Percentiles rank a stretch among this genome's conserved stretches.
Evolutionary conservation across 2,888 invertebrate species (phyloP).

Genomic region (Minunthozetes semirufus): DNA sequence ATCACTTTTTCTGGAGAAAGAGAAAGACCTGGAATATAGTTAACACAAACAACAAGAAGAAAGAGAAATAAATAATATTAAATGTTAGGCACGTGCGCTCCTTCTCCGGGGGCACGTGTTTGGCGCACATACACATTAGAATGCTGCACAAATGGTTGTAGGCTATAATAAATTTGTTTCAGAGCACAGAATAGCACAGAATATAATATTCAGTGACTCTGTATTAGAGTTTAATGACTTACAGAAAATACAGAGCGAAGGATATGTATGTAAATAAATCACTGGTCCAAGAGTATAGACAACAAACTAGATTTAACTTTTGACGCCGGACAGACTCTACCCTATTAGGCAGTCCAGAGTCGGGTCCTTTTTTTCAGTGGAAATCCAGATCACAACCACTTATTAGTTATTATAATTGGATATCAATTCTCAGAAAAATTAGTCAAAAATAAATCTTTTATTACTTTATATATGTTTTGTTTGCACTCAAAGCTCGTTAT

Average conservation of each 20-base stretch:
- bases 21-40: background rate
- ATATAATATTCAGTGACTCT: background rate
- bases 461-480: too few relatives aligned
- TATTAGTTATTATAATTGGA: background rate
- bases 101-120: slow-evolving; percentile 8
- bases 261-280: background rate
- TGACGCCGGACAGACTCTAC: too few relatives aligned
- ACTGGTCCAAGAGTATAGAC: background rate
- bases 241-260: background rate
- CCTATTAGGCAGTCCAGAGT: too few relatives aligned
- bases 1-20: background rate
- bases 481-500: too few relatives aligned
- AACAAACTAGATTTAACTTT: too few relatives aligned
- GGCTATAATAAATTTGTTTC: background rate
- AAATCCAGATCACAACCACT: background rate
- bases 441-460: too few relatives aligned
- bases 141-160: background rate
- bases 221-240: slow-evolving; percentile 21
- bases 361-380: background rate
- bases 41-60: too few relatives aligned
- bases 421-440: background rate
- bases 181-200: too few relatives aligned
- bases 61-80: background rate
- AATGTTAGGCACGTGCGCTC: slow-evolving; percentile 4
- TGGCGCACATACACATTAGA: too few relatives aligned